Evolutionary conservation across 2,888 invertebrate genomes (phyloP).

Genomic region (Therioaphis trifolii): DNA sequence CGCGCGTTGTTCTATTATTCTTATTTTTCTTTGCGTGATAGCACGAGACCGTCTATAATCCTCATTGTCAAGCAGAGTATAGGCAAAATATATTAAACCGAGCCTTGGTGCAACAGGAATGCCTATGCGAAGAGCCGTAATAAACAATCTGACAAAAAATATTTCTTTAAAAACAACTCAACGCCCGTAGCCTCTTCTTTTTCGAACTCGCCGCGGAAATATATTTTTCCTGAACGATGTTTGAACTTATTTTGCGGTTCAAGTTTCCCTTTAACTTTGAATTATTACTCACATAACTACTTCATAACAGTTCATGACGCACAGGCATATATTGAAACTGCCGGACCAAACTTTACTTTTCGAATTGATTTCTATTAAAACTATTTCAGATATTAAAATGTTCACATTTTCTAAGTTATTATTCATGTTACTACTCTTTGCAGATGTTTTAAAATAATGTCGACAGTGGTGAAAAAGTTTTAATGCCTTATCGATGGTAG

Average conservation of each 20-base stretch:
- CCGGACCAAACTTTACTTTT: too few species aligned
- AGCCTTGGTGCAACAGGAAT: background rate
- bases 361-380: too few species aligned
- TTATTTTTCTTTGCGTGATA: background rate
- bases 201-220: background rate
- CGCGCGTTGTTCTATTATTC: background rate
- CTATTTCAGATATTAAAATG: too few species aligned
- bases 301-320: too few species aligned
- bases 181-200: background rate
- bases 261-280: background rate
- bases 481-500: too few species aligned
- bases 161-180: background rate
- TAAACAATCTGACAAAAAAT: background rate
- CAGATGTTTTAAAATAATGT: too few species aligned
- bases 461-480: too few species aligned
- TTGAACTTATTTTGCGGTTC: conserved; percentile 1
- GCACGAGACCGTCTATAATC: background rate
- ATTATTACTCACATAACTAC: background rate
- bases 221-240: background rate
- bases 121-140: conserved; percentile 29
- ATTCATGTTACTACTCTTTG: too few species aligned
- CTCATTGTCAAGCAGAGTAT: conserved; percentile 3
- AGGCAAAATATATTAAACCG: conserved; percentile 17
- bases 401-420: too few species aligned
- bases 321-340: too few species aligned